Evolutionary conservation across 2,888 invertebrate genomes (phyloP).

Genomic region (Mythimna pallens): DNA sequence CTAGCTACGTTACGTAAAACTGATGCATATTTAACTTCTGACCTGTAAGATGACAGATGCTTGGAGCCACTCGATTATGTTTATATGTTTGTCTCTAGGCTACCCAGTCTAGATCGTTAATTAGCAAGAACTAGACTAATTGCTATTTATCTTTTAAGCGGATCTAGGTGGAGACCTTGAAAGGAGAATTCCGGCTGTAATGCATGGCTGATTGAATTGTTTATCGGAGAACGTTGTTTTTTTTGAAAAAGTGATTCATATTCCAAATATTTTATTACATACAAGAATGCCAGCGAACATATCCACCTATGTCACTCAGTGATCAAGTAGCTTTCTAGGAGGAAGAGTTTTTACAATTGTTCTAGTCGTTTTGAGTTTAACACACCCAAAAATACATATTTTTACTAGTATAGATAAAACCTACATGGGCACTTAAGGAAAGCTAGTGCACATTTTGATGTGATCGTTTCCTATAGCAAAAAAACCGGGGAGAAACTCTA

Average conservation of each 20-base stretch:
- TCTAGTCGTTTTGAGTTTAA: no score
- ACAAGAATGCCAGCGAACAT: no score
- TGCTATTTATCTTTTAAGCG: background rate
- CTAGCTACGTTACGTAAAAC: background rate
- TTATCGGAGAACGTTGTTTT: background rate
- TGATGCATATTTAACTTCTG: constrained; percentile 11
- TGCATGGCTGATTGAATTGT: background rate
- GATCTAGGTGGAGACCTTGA: constrained; percentile 23
- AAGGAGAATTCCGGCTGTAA: background rate
- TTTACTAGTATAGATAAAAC: no score
- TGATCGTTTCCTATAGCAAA: no score
- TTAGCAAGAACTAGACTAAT: constrained; percentile 40
- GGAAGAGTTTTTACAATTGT: no score
- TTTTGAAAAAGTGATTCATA: background rate
- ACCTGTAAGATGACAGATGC: constrained; percentile 24
- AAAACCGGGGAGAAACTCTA: no score
- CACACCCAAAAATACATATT: no score
- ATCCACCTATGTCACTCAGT: no score
- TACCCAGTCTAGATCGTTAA: constrained; percentile 29
- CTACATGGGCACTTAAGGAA: no score
- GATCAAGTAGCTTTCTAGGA: no score
- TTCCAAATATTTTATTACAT: no score
- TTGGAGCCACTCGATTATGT: constrained; percentile 11
- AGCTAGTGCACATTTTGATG: no score
- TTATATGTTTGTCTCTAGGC: constrained; percentile 22